Evolutionary conservation across 35 echinoderm and acorn worm genomes (phyloP).

Genomic region (Heliocidaris erythrogramma): DNA sequence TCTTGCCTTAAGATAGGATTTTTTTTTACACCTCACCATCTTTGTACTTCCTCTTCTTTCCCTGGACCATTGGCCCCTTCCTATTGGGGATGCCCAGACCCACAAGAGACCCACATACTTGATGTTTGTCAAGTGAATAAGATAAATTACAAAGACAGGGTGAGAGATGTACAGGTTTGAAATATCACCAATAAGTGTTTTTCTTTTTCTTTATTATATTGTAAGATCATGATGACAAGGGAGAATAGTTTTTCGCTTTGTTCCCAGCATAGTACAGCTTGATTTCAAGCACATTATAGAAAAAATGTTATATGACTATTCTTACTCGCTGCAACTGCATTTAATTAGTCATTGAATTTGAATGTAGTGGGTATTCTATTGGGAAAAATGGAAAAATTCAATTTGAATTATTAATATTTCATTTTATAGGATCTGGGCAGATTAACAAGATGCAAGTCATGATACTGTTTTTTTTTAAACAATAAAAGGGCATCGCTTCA

Average conservation of each 20-base stretch:
- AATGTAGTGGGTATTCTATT: too few relatives aligned
- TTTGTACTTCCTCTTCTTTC: background rate
- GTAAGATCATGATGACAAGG: too few relatives aligned
- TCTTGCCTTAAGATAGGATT: background rate
- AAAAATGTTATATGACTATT: background rate
- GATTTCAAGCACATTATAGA: background rate
- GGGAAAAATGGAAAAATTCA: background rate
- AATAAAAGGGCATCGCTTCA: background rate
- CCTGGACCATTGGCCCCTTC: background rate
- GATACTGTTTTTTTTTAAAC: background rate
- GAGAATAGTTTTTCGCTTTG: too few relatives aligned
- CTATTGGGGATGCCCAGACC: background rate
- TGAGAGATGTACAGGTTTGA: background rate
- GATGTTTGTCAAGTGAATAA: background rate
- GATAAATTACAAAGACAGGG: background rate
- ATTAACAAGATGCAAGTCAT: background rate
- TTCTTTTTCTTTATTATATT: too few relatives aligned
- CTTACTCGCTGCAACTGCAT: too few relatives aligned
- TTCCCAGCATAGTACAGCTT: too few relatives aligned
- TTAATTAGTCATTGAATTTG: too few relatives aligned
- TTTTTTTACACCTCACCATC: background rate
- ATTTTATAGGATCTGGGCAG: background rate
- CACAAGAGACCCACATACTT: background rate
- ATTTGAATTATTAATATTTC: background rate
- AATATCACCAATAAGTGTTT: too few relatives aligned